Conservation (phyloP, 2,113 vertebrate species). For the Salminus brasiliensis region DNA sequence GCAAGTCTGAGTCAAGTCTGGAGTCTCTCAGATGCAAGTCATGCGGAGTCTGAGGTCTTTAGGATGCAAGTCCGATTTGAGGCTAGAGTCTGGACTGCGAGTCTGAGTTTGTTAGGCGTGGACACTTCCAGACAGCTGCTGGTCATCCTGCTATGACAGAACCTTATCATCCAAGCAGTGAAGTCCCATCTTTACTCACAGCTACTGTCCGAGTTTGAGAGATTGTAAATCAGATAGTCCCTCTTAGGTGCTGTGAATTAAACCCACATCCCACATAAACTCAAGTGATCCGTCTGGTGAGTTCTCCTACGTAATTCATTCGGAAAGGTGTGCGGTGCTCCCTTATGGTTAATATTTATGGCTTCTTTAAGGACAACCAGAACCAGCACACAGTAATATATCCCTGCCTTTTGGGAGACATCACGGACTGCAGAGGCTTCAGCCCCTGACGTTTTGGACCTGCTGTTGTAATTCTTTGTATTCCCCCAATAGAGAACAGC, state of each 20-base stretch:
- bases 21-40: no score
- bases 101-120: background rate
- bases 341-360: constrained; percentile 13
- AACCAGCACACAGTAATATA: constrained; percentile 6
- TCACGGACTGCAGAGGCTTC: background rate
- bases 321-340: background rate
- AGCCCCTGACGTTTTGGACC: background rate
- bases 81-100: no score
- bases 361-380: background rate
- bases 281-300: background rate
- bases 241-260: background rate
- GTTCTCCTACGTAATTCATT: background rate
- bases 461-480: background rate
- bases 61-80: no score
- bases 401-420: background rate
- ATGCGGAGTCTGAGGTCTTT: no score
- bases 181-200: no score
- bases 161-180: no score
- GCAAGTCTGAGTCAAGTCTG: no score
- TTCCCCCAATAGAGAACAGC: background rate
- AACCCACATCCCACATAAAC: constrained; percentile 4
- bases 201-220: no score
- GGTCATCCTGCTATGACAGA: background rate
- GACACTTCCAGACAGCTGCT: background rate
- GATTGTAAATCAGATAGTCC: no score